phyloP scores from a whole-genome alignment of 2,888 invertebrate species.

The Pardosa pseudoannulata region DNA sequence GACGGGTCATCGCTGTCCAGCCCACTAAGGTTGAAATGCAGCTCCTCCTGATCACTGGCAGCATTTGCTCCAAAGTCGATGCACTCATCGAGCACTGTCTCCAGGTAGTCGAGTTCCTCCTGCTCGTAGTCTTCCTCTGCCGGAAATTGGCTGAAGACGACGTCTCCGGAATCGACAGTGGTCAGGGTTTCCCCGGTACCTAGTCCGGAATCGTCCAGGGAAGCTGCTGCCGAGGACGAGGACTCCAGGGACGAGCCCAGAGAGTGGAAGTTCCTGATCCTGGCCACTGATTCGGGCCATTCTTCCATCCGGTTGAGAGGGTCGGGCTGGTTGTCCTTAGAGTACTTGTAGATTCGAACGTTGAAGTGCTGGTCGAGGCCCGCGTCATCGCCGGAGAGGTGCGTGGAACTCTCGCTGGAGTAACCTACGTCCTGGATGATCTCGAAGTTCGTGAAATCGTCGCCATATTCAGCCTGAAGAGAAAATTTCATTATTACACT shows the following conservation, averaged over 20 bases:
- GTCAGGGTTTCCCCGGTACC: constrained; percentile 5
- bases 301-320: constrained; percentile 30
- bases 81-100: constrained; percentile 40
- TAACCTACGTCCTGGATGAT: constrained; percentile 77
- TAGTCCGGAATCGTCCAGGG: constrained; percentile 56
- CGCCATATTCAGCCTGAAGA: constrained; percentile 67
- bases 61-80: constrained; percentile 25
- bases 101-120: constrained; percentile 46
- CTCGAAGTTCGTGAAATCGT: constrained; percentile 68
- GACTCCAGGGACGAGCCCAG: constrained; percentile 51
- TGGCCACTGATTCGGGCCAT: not conserved
- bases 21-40: constrained; percentile 46
- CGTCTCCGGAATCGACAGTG: not conserved
- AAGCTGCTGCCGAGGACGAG: constrained; percentile 32
- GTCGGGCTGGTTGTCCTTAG: not conserved
- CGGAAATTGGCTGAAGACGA: not conserved
- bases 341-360: constrained; percentile 46
- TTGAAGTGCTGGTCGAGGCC: constrained; percentile 75
- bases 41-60: not conserved
- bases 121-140: not conserved
- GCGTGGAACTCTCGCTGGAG: constrained; percentile 77
- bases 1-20: constrained; percentile 57
- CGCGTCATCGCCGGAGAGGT: constrained; percentile 77
- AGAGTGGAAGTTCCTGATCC: not conserved
- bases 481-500: not conserved